Conservation (phyloP, 2,888 invertebrate species). For the Pristionchus fissidentatus region DNA sequence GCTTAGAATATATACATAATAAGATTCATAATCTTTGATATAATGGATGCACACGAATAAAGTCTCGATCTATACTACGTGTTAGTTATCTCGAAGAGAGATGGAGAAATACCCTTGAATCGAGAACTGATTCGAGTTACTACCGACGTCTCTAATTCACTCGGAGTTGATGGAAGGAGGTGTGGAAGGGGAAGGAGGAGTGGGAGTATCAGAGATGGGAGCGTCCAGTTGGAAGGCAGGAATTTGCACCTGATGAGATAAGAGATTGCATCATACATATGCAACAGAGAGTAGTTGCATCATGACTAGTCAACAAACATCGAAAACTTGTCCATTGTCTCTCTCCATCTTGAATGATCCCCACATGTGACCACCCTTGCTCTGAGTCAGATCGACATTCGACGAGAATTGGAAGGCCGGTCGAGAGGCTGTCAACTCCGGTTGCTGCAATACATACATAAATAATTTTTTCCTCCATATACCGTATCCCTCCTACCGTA, state of each 20-base stretch:
- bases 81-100: not conserved
- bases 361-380: slow-evolving; percentile 94
- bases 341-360: slow-evolving; percentile 97
- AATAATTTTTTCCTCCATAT: not conserved
- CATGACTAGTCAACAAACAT: slow-evolving; percentile 87
- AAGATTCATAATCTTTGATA: slow-evolving; percentile 27
- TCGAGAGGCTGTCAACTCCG: slow-evolving; percentile 60
- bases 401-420: slow-evolving; percentile 70
- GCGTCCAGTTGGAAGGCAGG: slow-evolving; percentile 42
- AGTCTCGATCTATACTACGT: too few relatives aligned
- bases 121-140: slow-evolving; percentile 1
- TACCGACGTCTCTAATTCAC: slow-evolving; percentile 1
- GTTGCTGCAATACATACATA: slow-evolving; percentile 57
- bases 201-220: slow-evolving; percentile 49
- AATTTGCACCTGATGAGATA: not conserved
- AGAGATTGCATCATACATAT: not conserved
- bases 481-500: not conserved
- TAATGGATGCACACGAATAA: not conserved
- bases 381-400: slow-evolving; percentile 66
- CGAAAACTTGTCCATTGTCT: slow-evolving; percentile 95
- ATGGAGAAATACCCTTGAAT: slow-evolving; percentile 34
- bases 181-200: not conserved
- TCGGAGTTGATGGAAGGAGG: slow-evolving; percentile 19
- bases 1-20: slow-evolving; percentile 8
- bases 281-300: too few relatives aligned